A percentile compares a stretch with the other conserved stretches of the same genome.
Evolutionary conservation across 2,888 invertebrate genomes (phyloP).

Genomic region (Scaptomyza reducta): DNA sequence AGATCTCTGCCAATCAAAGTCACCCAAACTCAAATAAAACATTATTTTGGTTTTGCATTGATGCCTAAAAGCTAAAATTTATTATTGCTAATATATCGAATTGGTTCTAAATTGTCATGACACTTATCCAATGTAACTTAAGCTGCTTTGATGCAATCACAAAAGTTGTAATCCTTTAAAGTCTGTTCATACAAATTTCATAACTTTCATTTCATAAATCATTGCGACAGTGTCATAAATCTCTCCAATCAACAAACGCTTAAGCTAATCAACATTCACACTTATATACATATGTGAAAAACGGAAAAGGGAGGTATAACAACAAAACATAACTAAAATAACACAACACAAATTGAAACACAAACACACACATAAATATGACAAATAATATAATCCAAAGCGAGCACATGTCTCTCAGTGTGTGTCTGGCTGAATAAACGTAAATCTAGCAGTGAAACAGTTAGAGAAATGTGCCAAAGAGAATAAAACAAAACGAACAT

Average conservation of each 20-base stretch:
- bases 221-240: slow-evolving; percentile 23
- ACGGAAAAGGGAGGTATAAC: slow-evolving; percentile 1
- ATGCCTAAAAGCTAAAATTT: slow-evolving; percentile 28
- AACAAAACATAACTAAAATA: slow-evolving; percentile 9
- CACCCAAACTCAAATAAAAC: background rate
- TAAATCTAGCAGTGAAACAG: slow-evolving; percentile 59
- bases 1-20: background rate
- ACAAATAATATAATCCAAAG: slow-evolving; percentile 34
- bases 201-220: slow-evolving; percentile 18
- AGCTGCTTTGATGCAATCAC: background rate
- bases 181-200: background rate
- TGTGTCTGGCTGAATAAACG: slow-evolving; percentile 33
- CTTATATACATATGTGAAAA: background rate
- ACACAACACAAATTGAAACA: slow-evolving; percentile 55
- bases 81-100: slow-evolving; percentile 10
- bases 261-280: slow-evolving; percentile 55
- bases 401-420: slow-evolving; percentile 1
- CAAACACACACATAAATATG: slow-evolving; percentile 4
- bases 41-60: slow-evolving; percentile 12
- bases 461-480: slow-evolving; percentile 32
- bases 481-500: slow-evolving; percentile 11
- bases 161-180: background rate
- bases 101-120: background rate
- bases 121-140: background rate
- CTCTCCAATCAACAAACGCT: slow-evolving; percentile 14